Evolutionary conservation across 2,888 invertebrate species (phyloP).

Genomic region (Drosophila robusta): DNA sequence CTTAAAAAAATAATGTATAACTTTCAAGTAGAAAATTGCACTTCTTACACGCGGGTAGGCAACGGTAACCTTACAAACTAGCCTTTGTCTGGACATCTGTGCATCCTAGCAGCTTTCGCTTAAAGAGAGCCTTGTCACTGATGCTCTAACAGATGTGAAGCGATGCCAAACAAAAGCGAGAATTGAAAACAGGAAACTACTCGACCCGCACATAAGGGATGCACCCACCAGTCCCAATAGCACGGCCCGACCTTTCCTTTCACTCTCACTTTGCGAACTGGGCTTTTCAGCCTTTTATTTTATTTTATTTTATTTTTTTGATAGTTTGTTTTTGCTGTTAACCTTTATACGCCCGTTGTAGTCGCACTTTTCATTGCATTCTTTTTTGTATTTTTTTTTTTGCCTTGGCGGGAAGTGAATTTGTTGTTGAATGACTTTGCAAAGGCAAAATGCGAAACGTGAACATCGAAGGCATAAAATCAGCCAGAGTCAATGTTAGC

Average conservation of each 20-base stretch:
- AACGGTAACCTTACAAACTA: constrained; percentile 4
- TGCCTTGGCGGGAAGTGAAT: constrained; percentile 73
- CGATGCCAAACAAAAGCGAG: constrained; percentile 23
- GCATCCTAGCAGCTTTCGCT: constrained; percentile 16
- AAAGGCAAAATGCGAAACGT: constrained; percentile 42
- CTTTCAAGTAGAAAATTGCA: too few species aligned
- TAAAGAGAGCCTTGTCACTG: constrained; percentile 20
- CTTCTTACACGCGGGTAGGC: too few species aligned
- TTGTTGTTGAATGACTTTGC: constrained; percentile 55
- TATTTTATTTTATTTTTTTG: constrained; percentile 32
- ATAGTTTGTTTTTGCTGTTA: constrained; percentile 62
- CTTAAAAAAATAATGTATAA: background rate
- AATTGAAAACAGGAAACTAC: constrained; percentile 34
- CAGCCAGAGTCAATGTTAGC: constrained; percentile 48
- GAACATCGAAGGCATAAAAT: constrained; percentile 18
- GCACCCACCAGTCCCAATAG: background rate
- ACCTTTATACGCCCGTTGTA: constrained; percentile 51
- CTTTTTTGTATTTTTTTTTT: constrained; percentile 4
- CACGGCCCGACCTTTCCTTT: constrained; percentile 34
- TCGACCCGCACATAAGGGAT: constrained; percentile 17
- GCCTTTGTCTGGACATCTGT: constrained; percentile 21
- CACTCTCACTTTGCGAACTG: constrained; percentile 47
- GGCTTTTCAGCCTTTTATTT: constrained; percentile 23
- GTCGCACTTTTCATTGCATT: constrained; percentile 8
- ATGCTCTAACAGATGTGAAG: constrained; percentile 2